Base-by-base conservation (phyloP, 2,113 vertebrate genomes). In the Varanus salvator region DNA sequence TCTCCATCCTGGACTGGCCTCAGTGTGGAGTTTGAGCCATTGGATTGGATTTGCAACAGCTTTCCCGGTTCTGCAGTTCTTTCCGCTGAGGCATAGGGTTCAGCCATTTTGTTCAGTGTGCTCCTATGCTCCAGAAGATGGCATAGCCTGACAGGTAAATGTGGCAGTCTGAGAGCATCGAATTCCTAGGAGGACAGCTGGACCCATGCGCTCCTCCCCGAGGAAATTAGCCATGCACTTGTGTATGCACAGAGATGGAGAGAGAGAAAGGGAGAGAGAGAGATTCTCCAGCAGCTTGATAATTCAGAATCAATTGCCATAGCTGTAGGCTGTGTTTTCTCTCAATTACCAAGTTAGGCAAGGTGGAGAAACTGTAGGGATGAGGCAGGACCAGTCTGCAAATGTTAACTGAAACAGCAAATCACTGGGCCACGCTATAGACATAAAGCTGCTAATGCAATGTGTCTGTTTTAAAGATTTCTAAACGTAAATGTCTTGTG, bases 401-500 rank as follows among this genome's bases (percentile, higher is more conserved):
- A 90, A 85, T 31, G 48, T 84, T 90, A 90, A 90, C 64, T 31
- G 83, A 85, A 90, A 85, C 85, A 74, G 82, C 82, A 90, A 90
- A 78, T 85, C 66, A 71, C 75, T 31, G 48, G 57, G 64, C 74
- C 82, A 34, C 54, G n/a, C n/a, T 54, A 14, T 44, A 69, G 60
- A 78, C 74, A 85, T 71, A 90, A 89, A 89, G 54, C 88, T 52
- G 82, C 64, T 90, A 85, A 85, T 78, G 64, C 64, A 71, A 80
- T 80, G 83, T 23, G 34, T 64, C 80, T 80, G 74, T 71, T 90
- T 78, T 85, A 90, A 90, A 90, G 64, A 85, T 85, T 85, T 78
- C 81, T 85, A 90, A 85, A 85, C 88, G 85, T 82, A 82, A 88
- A 88, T 85, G 83, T 44, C 88, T 90, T 85, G 48, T 85, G 88